Conservation (phyloP, 2,797 vertebrate species). For the Galagoides demidoff region DNA sequence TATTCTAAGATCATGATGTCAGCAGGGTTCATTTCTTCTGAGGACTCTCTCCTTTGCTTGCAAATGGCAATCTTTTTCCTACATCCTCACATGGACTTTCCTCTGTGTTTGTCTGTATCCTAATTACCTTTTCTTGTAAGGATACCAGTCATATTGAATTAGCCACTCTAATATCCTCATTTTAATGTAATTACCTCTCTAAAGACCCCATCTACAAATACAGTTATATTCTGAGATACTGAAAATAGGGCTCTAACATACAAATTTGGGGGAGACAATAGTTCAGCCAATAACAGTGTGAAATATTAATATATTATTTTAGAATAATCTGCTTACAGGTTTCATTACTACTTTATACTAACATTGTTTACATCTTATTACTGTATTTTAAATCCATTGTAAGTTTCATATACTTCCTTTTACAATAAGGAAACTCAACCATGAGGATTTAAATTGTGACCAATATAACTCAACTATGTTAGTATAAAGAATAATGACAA, state of each 20-base stretch:
- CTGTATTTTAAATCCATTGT: constrained; percentile 37
- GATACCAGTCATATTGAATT: neutral
- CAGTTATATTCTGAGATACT: neutral
- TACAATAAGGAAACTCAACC: constrained; percentile 36
- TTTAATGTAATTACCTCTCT: constrained; percentile 20
- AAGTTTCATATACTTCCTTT: constrained; percentile 28
- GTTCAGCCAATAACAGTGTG: neutral
- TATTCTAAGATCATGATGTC: neutral
- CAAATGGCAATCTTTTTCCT: neutral
- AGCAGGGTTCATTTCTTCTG: neutral
- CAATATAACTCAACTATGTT: neutral
- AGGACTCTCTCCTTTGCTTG: neutral
- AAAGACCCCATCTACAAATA: constrained; percentile 12
- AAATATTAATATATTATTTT: constrained; percentile 10
- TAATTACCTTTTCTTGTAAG: neutral
- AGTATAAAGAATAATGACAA: constrained; percentile 45
- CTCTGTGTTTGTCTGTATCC: neutral
- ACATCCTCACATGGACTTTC: neutral
- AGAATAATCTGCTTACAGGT: neutral
- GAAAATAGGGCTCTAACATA: neutral
- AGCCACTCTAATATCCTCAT: neutral
- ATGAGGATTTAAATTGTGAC: constrained; percentile 21
- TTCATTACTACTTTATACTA: constrained; percentile 27
- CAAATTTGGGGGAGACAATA: neutral
- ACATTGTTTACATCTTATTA: constrained; percentile 29